Percentiles rank a stretch among this genome's conserved stretches.
Conservation (phyloP, 2,888 invertebrate genomes). For the Mesorhabditis belari region DNA sequence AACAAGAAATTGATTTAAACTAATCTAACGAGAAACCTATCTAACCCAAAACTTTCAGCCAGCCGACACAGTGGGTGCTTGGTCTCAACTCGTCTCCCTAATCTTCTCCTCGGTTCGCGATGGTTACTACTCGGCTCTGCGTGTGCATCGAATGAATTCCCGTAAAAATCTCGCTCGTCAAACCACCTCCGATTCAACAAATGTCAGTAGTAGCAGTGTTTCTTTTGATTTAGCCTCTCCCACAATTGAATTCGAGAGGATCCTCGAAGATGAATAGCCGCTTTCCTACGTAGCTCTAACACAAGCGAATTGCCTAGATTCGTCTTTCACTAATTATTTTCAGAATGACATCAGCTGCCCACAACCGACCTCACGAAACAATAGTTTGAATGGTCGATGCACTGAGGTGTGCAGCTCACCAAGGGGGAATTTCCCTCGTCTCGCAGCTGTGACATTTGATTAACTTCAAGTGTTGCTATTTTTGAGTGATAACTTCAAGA, state of each 20-base stretch:
- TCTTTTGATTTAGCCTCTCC: background rate
- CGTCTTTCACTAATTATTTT: too few species aligned
- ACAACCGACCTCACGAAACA: background rate
- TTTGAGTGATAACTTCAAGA: too few species aligned
- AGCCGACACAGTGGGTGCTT: conserved; percentile 49
- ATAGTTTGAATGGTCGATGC: background rate
- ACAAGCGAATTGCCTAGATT: too few species aligned
- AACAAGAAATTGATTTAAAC: too few species aligned
- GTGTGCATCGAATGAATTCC: conserved; percentile 31
- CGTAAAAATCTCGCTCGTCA: conserved; percentile 22
- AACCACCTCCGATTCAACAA: conserved; percentile 22
- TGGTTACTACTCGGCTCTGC: conserved; percentile 48
- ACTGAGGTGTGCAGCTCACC: background rate
- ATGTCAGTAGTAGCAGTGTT: background rate
- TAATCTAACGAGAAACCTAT: too few species aligned
- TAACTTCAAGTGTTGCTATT: too few species aligned
- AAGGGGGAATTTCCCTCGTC: too few species aligned
- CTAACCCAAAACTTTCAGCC: conserved; percentile 41
- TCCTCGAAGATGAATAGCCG: background rate
- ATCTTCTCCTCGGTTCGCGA: conserved; percentile 49
- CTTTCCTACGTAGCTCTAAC: too few species aligned
- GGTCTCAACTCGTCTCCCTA: conserved; percentile 46
- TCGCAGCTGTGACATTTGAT: too few species aligned
- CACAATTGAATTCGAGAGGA: background rate
- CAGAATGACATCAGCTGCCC: too few species aligned